Evolutionary conservation across 2,113 vertebrate species (phyloP).

Genomic region (Chamaetylas fuelleborni): DNA sequence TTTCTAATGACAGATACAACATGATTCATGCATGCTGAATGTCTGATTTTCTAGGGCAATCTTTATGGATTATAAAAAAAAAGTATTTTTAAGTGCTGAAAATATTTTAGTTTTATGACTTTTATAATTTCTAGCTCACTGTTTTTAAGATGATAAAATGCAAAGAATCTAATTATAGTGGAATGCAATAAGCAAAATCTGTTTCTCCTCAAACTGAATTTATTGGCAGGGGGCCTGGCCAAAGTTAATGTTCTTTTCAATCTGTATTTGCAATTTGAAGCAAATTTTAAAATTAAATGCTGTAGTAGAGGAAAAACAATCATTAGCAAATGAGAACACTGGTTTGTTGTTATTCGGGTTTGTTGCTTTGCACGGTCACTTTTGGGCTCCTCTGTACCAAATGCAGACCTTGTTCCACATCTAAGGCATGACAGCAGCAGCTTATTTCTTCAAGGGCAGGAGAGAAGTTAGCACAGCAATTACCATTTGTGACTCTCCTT

Average conservation of each 20-base stretch:
- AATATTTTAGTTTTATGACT: background rate
- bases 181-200: background rate
- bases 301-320: background rate
- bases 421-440: background rate
- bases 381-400: background rate
- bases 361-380: background rate
- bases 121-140: background rate
- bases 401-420: background rate
- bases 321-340: background rate
- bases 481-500: background rate
- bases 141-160: background rate
- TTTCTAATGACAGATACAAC: background rate
- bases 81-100: background rate
- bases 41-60: background rate
- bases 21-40: background rate
- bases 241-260: background rate
- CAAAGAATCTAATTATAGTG: background rate
- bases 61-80: background rate
- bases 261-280: background rate
- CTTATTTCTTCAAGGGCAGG: background rate
- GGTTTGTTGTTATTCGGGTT: background rate
- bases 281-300: background rate
- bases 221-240: background rate
- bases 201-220: background rate
- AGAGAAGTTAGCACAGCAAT: background rate